Conservation (phyloP, 2,797 vertebrate genomes). For the Tokudaia tokunoshimensis region DNA sequence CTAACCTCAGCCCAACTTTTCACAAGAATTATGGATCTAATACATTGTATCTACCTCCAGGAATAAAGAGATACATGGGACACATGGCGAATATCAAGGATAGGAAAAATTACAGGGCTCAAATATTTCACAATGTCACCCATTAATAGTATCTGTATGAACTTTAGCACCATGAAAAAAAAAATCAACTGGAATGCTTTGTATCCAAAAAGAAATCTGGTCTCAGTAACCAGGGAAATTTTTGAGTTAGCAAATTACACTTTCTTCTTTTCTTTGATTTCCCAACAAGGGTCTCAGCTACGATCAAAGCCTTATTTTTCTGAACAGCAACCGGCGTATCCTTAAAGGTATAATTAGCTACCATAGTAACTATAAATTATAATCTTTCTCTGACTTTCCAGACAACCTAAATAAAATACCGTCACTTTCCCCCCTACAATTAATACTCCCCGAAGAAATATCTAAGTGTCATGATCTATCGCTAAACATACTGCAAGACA, state of each 20-base stretch:
- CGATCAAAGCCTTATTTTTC: constrained; percentile 75
- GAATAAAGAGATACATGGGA: not conserved
- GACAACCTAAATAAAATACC: constrained; percentile 84
- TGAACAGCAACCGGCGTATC: constrained; percentile 63
- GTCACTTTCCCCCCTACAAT: constrained; percentile 82
- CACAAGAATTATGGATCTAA: not conserved
- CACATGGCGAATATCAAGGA: not conserved
- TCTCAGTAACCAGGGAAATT: constrained; percentile 51
- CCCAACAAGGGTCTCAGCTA: constrained; percentile 72
- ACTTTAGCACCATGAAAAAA: not conserved
- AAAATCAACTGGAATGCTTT: constrained; percentile 14
- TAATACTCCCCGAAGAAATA: constrained; percentile 81
- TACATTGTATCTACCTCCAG: not conserved
- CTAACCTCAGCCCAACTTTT: not conserved
- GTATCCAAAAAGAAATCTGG: constrained; percentile 50
- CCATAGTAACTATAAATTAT: constrained; percentile 86
- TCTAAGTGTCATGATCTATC: constrained; percentile 74
- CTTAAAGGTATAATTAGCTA: constrained; percentile 83
- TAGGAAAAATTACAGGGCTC: not conserved
- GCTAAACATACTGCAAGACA: constrained; percentile 76
- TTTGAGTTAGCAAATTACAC: constrained; percentile 69
- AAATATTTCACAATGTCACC: not conserved
- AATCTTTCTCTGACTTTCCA: constrained; percentile 81
- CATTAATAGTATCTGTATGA: not conserved
- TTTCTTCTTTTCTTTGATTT: constrained; percentile 77